phyloP scores from a whole-genome alignment of 2,888 invertebrate genomes.

The Petrolisthes cinctipes region DNA sequence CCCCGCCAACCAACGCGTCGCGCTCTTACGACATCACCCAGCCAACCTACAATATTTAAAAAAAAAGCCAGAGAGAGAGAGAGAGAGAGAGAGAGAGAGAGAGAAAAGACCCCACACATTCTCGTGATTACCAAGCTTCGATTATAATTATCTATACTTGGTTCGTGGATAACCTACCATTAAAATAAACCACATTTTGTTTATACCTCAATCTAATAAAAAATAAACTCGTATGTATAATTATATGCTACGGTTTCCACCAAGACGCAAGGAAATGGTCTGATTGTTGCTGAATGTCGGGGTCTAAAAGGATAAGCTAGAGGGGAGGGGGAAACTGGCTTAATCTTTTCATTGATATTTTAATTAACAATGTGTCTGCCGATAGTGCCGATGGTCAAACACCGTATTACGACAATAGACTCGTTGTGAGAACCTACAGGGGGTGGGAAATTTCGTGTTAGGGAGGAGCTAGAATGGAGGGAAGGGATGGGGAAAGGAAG shows the following conservation, averaged over 20 bases:
- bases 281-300: conserved; percentile 28
- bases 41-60: not conserved
- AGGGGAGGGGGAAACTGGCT: not conserved
- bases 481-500: not conserved
- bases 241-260: not conserved
- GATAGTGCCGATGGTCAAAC: conserved; percentile 49
- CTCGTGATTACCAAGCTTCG: no score
- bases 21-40: conserved; percentile 24
- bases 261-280: not conserved
- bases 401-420: conserved; percentile 46
- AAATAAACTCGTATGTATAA: not conserved
- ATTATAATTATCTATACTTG: no score
- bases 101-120: not conserved
- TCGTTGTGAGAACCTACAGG: conserved; percentile 25
- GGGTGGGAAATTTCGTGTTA: conserved; percentile 30
- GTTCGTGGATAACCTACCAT: no score
- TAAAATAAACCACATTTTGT: no score
- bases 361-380: conserved; percentile 59
- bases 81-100: not conserved
- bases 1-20: conserved; percentile 56
- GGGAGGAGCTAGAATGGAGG: not conserved
- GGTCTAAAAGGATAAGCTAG: conserved; percentile 8
- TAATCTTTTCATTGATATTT: conserved; percentile 61
- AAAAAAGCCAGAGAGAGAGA: conserved; percentile 1
- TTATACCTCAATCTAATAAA: no score